Conservation (phyloP, 2,888 invertebrate species). For the Dasypogon diadema region DNA sequence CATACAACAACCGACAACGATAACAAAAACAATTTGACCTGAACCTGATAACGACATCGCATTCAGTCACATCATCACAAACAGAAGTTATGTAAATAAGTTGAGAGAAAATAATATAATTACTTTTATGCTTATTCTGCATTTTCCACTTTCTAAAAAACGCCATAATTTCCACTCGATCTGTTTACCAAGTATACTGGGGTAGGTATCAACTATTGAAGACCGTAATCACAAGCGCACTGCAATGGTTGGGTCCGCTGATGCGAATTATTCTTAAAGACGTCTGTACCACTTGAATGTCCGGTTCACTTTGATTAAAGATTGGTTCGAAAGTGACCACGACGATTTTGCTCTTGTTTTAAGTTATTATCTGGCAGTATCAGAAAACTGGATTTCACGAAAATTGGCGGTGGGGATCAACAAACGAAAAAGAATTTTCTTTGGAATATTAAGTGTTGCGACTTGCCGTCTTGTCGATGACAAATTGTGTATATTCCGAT, state of each 20-base stretch:
- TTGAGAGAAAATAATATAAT: conserved; percentile 17
- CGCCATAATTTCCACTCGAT: conserved; percentile 7
- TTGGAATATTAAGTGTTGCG: conserved; percentile 8
- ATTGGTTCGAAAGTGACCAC: conserved; percentile 33
- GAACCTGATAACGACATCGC: conserved; percentile 14
- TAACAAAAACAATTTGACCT: not conserved
- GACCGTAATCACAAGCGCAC: too few species aligned
- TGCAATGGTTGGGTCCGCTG: too few species aligned
- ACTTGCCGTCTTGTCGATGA: conserved; percentile 2
- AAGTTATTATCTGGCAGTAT: conserved; percentile 19
- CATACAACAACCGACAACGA: not conserved
- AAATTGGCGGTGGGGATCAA: conserved; percentile 27
- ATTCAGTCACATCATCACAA: not conserved
- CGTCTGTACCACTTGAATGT: conserved; percentile 23
- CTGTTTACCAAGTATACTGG: too few species aligned
- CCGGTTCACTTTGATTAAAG: conserved; percentile 18
- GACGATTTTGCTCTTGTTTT: conserved; percentile 27
- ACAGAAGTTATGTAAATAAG: not conserved
- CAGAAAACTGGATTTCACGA: conserved; percentile 31
- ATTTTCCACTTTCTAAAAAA: conserved; percentile 42
- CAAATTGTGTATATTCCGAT: conserved; percentile 11
- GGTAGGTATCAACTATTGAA: too few species aligned
- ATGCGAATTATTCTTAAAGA: not conserved
- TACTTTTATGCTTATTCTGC: conserved; percentile 35
- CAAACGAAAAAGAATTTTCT: conserved; percentile 5